A percentile compares a stretch with the other conserved stretches of the same genome.
These are phyloP conservation scores for Drepanosiphum platanoidis DNA, from an alignment of 2,888 invertebrate species.

Conservation along the genomic window DNA sequence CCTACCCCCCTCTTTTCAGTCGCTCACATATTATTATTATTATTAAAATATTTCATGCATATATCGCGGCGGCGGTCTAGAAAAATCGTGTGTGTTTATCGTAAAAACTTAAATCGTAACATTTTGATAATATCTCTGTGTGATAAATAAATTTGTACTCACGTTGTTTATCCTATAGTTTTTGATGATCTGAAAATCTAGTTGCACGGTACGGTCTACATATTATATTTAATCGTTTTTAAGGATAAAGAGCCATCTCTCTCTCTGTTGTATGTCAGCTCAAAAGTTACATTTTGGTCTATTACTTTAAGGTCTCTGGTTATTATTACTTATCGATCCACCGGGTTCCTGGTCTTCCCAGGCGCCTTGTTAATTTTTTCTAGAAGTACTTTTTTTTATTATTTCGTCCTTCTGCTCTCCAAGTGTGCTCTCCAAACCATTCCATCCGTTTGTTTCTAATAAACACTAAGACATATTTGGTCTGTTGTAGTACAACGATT, in stretches of 20 bases:
- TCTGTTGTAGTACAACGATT: background rate
- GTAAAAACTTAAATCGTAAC: too few species aligned
- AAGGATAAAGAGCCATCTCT: too few species aligned
- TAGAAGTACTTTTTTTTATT: background rate
- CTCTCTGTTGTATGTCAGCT: too few species aligned
- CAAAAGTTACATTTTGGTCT: conserved; percentile 3
- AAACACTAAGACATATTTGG: background rate
- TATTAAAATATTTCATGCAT: too few species aligned
- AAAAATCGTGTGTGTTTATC: too few species aligned
- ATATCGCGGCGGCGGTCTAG: too few species aligned
- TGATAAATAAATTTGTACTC: too few species aligned
- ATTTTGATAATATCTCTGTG: too few species aligned
- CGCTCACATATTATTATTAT: background rate
- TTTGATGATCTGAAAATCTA: too few species aligned
- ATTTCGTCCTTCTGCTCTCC: background rate
- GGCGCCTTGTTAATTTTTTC: background rate
- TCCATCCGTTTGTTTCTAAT: background rate
- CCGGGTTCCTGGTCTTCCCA: background rate
- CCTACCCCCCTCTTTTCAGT: background rate
- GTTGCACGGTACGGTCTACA: too few species aligned
- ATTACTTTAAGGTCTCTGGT: conserved; percentile 1
- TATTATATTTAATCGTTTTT: too few species aligned
- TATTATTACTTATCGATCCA: background rate
- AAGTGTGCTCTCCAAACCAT: background rate
- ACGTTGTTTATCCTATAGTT: too few species aligned